Evolutionary conservation across 2,888 invertebrate genomes (phyloP), one percentile per base, ranked within the genome.

Genomic region (Pinctada fucata): DNA sequence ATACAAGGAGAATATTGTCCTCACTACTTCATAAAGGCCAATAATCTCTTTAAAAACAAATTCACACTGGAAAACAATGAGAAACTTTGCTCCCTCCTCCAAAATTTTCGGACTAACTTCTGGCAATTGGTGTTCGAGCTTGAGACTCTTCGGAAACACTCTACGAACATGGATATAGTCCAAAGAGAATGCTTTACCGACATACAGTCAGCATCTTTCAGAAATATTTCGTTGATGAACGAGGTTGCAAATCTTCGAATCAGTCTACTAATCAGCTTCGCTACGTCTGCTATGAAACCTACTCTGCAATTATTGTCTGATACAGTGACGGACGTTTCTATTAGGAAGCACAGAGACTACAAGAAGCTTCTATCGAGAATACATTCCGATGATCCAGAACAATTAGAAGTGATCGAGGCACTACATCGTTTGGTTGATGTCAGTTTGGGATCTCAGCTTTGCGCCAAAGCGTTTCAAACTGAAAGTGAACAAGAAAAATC

Each of bases 1-100:
- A 6, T 74, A 16, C 65, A 51, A 31, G 65, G n/a, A 0, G 65
- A 50, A 16, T 49, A 65, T 66, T 74, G 73, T 16, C 73, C 73
- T 4, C 64, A 74, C 5, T 74, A 66, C 45, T 74, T 74, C 50
- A 65, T 74, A 3, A 64, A n/a, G 31, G 49, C 47, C 48, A 65
- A 65, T 49, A 74, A 74, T 65, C 31, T 74, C 8, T 51, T 74
- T 6, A 58, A 13, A 13, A 58, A 58, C 58, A 58, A 58, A 13
- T 58, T 58, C 6, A 58, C 6, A 10, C 6, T 13, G 6, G 58
- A 58, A 58, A 58, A 58, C 58, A 58, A 58, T 10, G 13, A 10
- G 58, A 6, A 58, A 58, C 6, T 58, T 58, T 13, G 0, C 13
- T 10, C 58, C 6, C 8, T 13, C 6, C 6, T 58, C 13, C 13